Percentiles rank a stretch among this genome's conserved stretches.
Evolutionary conservation across 2,113 vertebrate species (phyloP).

Genomic region (Atractosteus spatula): DNA sequence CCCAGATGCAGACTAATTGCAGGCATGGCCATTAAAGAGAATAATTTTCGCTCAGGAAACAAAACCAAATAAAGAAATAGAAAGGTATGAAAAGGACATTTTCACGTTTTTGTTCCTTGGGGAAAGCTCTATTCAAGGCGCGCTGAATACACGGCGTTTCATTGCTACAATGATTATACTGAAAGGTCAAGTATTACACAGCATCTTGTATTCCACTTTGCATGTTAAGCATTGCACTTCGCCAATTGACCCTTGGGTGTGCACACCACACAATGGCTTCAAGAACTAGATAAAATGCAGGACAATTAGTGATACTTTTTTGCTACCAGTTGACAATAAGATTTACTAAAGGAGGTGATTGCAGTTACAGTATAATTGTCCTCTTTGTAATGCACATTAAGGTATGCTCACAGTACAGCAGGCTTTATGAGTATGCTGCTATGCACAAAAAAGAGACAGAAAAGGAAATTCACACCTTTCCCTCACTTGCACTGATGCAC

Average conservation of each 20-base stretch:
- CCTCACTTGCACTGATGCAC: neutral
- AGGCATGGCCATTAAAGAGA: constrained; percentile 80
- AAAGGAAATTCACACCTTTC: constrained; percentile 2
- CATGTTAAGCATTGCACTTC: constrained; percentile 98
- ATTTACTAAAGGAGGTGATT: constrained; percentile 93
- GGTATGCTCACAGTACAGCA: constrained; percentile 40
- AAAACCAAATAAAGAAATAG: constrained; percentile 67
- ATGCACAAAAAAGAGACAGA: constrained; percentile 21
- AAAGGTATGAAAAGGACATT: constrained; percentile 87
- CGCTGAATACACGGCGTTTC: constrained; percentile 94
- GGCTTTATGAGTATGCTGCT: constrained; percentile 29
- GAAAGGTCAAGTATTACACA: constrained; percentile 99
- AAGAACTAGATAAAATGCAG: constrained; percentile 94
- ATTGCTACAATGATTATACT: constrained; percentile 96
- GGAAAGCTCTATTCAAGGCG: constrained; percentile 86
- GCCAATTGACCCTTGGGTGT: constrained; percentile 95
- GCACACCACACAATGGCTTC: constrained; percentile 89
- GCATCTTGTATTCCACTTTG: constrained; percentile 97
- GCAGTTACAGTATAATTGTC: constrained; percentile 92
- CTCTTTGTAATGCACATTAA: constrained; percentile 60
- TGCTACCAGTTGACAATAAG: constrained; percentile 84
- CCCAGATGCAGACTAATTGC: constrained; percentile 85
- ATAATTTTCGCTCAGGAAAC: constrained; percentile 82
- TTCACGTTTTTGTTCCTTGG: constrained; percentile 85
- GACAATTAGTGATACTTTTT: constrained; percentile 96